Percentiles rank a stretch among this genome's conserved stretches.
These are phyloP conservation scores for Speoplatyrhinus poulsoni DNA, from an alignment of 2,113 vertebrate species.

Conservation along the genomic window DNA sequence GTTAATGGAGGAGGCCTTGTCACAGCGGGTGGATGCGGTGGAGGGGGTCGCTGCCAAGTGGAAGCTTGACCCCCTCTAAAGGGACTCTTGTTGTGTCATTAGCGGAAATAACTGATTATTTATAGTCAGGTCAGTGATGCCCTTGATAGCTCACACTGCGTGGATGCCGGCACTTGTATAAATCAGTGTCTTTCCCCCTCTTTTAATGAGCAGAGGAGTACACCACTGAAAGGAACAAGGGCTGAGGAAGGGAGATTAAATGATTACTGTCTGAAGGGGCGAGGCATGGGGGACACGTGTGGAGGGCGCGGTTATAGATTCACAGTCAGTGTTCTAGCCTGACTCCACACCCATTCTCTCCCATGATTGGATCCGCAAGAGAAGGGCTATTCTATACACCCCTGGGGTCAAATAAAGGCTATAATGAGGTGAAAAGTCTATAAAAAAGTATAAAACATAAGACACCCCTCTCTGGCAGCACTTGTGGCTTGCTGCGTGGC, in stretches of 20 bases:
- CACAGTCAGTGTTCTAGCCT: too few relatives aligned
- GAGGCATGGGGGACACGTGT: constrained; percentile 10
- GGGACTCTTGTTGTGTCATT: constrained; percentile 65
- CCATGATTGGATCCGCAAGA: too few relatives aligned
- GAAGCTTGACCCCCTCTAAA: constrained; percentile 55
- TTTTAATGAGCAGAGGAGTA: constrained; percentile 30
- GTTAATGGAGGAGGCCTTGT: constrained; percentile 50
- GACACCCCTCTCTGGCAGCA: too few relatives aligned
- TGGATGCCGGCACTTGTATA: constrained; percentile 36
- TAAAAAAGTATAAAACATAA: too few relatives aligned
- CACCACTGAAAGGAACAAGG: constrained; percentile 38
- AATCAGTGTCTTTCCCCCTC: constrained; percentile 51
- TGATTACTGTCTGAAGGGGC: constrained; percentile 4
- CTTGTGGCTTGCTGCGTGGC: too few relatives aligned
- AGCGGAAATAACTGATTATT: constrained; percentile 68
- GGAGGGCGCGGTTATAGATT: neutral
- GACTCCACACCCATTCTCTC: too few relatives aligned
- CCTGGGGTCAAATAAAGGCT: too few relatives aligned
- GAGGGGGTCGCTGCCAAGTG: constrained; percentile 44
- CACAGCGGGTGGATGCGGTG: constrained; percentile 16
- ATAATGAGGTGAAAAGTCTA: too few relatives aligned
- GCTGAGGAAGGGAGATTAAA: constrained; percentile 15
- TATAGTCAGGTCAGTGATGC: constrained; percentile 59
- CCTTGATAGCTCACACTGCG: constrained; percentile 56
- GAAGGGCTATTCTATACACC: too few relatives aligned